Percentiles rank a stretch among this genome's conserved stretches.
phyloP scores from a whole-genome alignment of 23 tunicate genomes.

The Halocynthia roretzi region DNA sequence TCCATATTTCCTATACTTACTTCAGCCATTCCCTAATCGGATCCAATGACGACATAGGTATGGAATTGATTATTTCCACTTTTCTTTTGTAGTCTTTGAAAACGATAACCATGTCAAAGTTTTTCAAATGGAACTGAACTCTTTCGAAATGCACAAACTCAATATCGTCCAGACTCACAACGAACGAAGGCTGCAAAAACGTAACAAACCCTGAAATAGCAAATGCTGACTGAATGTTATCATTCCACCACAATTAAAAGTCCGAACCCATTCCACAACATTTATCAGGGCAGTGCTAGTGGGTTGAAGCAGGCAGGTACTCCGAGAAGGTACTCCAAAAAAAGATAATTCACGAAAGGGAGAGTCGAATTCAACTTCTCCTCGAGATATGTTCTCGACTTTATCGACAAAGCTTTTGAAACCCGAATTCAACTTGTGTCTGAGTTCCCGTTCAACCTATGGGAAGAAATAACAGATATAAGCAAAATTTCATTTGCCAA shows the following conservation, averaged over 20 bases:
- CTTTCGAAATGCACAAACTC: constrained; percentile 97
- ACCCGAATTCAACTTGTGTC: constrained; percentile 82
- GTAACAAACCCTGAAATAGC: too few relatives aligned
- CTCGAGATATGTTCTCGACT: constrained; percentile 75
- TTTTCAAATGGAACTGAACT: constrained; percentile 87
- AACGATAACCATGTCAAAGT: constrained; percentile 94
- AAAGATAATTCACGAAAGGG: constrained; percentile 96
- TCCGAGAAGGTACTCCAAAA: constrained; percentile 87
- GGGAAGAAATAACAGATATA: background rate
- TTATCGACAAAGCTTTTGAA: constrained; percentile 94
- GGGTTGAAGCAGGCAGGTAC: constrained; percentile 88
- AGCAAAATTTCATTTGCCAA: background rate
- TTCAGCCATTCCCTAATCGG: constrained; percentile 86
- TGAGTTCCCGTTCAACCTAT: constrained; percentile 86
- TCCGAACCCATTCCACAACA: constrained; percentile 84
- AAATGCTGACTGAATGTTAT: too few relatives aligned
- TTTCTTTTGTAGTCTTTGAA: constrained; percentile 89
- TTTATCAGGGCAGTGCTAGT: constrained; percentile 92
- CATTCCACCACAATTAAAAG: background rate
- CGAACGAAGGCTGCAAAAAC: constrained; percentile 75
- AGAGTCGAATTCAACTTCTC: constrained; percentile 87
- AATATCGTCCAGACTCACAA: constrained; percentile 83
- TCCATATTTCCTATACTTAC: constrained; percentile 27
- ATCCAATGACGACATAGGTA: constrained; percentile 92
- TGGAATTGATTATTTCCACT: constrained; percentile 81